These are phyloP conservation scores for Stigmatopora argus DNA, from an alignment of 2,113 vertebrate genomes.

Conservation along the genomic window DNA sequence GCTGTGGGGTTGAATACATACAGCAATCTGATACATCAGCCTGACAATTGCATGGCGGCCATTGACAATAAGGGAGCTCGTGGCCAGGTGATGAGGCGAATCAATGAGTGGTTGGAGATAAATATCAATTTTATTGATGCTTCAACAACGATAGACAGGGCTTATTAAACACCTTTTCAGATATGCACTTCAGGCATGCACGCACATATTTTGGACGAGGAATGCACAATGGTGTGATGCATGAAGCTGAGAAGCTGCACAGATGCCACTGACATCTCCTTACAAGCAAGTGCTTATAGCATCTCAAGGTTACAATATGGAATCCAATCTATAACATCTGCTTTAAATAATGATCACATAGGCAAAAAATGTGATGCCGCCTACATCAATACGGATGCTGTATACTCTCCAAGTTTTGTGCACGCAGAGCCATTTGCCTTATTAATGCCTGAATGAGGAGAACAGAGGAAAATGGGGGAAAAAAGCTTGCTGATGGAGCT, in stretches of 20 bases:
- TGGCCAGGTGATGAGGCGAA: slow-evolving; percentile 40
- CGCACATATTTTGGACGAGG: neutral
- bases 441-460: slow-evolving; percentile 27
- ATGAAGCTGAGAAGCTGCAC: slow-evolving; percentile 44
- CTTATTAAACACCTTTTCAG: slow-evolving; percentile 40
- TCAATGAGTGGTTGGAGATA: slow-evolving; percentile 48
- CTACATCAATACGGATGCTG: slow-evolving; percentile 43
- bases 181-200: slow-evolving; percentile 18
- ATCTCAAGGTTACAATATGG: slow-evolving; percentile 66
- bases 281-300: slow-evolving; percentile 52
- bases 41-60: slow-evolving; percentile 21
- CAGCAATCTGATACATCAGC: slow-evolving; percentile 35
- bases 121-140: slow-evolving; percentile 54
- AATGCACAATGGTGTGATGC: slow-evolving; percentile 1
- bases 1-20: slow-evolving; percentile 22
- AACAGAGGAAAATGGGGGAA: slow-evolving; percentile 27
- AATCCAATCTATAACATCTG: slow-evolving; percentile 69
- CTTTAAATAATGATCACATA: slow-evolving; percentile 69
- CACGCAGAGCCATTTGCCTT: slow-evolving; percentile 50
- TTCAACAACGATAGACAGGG: slow-evolving; percentile 34
- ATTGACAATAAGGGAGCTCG: slow-evolving; percentile 9
- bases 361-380: slow-evolving; percentile 59
- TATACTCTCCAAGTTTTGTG: neutral
- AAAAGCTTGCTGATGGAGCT: slow-evolving; percentile 52
- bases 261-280: slow-evolving; percentile 59